Evolutionary conservation across 1,140 invertebrate species (phyloP), one percentile per base, ranked within the genome.

Genomic region (Halesus radiatus): DNA sequence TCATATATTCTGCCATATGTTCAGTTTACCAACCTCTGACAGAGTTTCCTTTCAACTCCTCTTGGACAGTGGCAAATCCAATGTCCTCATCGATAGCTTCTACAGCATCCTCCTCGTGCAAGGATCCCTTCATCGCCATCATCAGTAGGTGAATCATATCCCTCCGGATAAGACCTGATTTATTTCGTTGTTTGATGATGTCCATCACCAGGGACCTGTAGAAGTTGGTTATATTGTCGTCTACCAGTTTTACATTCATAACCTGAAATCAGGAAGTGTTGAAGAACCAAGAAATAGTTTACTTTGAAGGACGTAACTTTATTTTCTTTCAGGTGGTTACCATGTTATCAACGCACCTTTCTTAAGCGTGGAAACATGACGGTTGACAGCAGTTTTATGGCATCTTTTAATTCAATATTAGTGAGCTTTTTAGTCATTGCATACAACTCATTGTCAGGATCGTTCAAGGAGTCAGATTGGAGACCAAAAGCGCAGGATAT

Each of bases 401-500:
- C 37, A 10, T 45, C 37, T 10, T 45, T 53, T 10, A 32, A 52
- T 1, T 77, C 23, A 3, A 77, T 15, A 7, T 77, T 13, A 20
- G 76, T 77, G 1, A 77, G 29, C 23, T n/a, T 8, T 52, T 66
- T 52, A 0, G 32, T 16, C 4, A 81, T 78, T 0, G 76, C 50
- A 66, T 84, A 87, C 29, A 89, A 88, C 18, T 85, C 84, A 18
- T 87, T 87, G 0, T 86, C 32, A 0, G 82, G 78, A 18, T 86
- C 76, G 3, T 56, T 81, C 3, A 86, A 52, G 7, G 86, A 85
- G 73, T 89, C 84, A 0, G 81, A 74, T 53, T 81, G 80, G 0
- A 89, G 37, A 0, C 88, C 87, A 73, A 89, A 89, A 13, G 87
- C 87, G 37, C 83, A 83, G 0, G 84, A 87, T 6, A 86, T 88